Percentiles rank a stretch among this genome's conserved stretches.
phyloP scores from a whole-genome alignment of 1,140 invertebrate species.

The Vanessa atalanta region DNA sequence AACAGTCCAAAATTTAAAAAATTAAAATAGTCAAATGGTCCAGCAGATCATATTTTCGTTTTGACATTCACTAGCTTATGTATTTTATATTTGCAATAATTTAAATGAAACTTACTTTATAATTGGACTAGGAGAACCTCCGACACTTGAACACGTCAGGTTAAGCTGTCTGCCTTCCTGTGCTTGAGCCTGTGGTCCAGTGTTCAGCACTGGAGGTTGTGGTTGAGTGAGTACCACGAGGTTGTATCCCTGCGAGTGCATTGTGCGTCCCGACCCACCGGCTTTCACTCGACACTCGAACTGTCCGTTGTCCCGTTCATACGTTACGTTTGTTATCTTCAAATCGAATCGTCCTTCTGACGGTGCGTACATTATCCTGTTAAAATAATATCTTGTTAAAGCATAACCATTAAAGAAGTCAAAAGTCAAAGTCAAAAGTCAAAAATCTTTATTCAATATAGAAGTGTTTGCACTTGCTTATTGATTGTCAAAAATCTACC shows the following conservation, averaged over 20 bases:
- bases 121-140: constrained; percentile 93
- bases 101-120: constrained; percentile 83
- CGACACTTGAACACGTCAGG: constrained; percentile 90
- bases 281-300: constrained; percentile 95
- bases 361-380: constrained; percentile 87
- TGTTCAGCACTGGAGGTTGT: constrained; percentile 88
- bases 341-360: constrained; percentile 93
- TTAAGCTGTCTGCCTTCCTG: constrained; percentile 90
- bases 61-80: too few relatives aligned
- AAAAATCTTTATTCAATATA: too few relatives aligned
- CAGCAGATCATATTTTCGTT: too few relatives aligned
- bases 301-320: constrained; percentile 93
- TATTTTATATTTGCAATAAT: background rate
- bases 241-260: constrained; percentile 90
- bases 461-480: too few relatives aligned
- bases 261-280: constrained; percentile 89
- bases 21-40: too few relatives aligned
- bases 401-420: background rate
- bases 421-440: too few relatives aligned
- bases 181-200: constrained; percentile 85
- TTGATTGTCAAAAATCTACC: too few relatives aligned
- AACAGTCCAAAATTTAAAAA: too few relatives aligned
- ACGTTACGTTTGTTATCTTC: constrained; percentile 91
- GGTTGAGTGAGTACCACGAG: constrained; percentile 93
- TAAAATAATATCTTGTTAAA: constrained; percentile 36